Conservation (phyloP, 2,888 invertebrate genomes). For the Perizoma flavofasciatum region DNA sequence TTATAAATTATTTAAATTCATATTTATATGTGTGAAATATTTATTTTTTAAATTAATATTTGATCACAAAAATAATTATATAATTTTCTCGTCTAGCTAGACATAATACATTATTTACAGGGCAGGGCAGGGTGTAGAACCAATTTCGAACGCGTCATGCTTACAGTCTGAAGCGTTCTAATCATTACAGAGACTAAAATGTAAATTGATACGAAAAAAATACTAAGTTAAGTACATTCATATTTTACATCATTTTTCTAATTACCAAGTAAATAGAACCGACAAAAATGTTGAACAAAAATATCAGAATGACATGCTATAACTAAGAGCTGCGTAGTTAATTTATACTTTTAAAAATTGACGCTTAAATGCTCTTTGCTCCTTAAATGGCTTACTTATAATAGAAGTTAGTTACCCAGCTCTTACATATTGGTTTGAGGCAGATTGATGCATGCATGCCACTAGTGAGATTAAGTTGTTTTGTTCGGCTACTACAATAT, state of each 20-base stretch:
- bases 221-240: no score
- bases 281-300: neutral
- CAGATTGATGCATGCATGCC: conserved; percentile 57
- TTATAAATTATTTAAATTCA: neutral
- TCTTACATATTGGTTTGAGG: conserved; percentile 46
- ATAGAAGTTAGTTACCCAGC: conserved; percentile 3
- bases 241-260: neutral
- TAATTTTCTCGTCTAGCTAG: neutral
- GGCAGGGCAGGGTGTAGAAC: neutral
- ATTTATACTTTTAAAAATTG: neutral
- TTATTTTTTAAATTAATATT: no score
- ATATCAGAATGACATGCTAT: conserved; percentile 12
- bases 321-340: conserved; percentile 18
- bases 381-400: no score
- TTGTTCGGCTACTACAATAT: conserved; percentile 16
- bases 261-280: neutral
- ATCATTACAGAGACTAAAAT: no score
- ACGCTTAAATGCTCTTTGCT: no score
- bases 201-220: no score
- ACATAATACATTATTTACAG: neutral
- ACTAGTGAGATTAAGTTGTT: conserved; percentile 43
- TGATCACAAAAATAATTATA: neutral
- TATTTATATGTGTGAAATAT: no score
- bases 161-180: conserved; percentile 1
- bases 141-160: conserved; percentile 13